Evolutionary conservation across 2,888 invertebrate genomes (phyloP), one percentile per base, ranked within the genome.

Genomic region (Apotomis turbidana): DNA sequence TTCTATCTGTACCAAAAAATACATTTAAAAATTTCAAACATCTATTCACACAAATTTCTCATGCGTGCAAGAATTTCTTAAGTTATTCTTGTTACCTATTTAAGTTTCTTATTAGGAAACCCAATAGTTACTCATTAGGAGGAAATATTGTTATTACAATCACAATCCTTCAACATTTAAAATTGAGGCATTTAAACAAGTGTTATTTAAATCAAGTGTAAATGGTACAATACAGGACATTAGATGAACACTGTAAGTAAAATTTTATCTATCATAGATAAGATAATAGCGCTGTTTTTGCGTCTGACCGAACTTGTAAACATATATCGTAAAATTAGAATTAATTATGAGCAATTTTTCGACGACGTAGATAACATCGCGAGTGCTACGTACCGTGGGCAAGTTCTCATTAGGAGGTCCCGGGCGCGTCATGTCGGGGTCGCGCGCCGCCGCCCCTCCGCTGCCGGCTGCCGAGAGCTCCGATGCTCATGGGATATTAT

Each of bases 371-470:
- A 6, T n/a, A 57, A 27, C 8, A 55, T 41, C 62, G 58, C 58
- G 57, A 49, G 44, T 8, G 27, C 54, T 64, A 78, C 89, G 85
- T 79, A 93, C 93, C 75, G 95, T 95, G 76, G 96, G 95, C 80
- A 96, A 90, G 85, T 96, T 96, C 81, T 96, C 96, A 84, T 95
- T 96, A 62, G 96, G 96, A 78, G 96, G 96, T 79, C 96, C 95
- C 72, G 96, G 93, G 52, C 94, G 90, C 76, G 93, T 93, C 94
- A 94, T 94, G 73, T 75, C 81, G 75, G 80, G 77, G 71, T 76
- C 74, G 68, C 70, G 64, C 69, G 72, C 68, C 73, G 74, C 75
- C 74, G 68, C 74, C 71, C 73, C 76, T 69, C 75, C 78, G 78
- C 6, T 52, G 63, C 59, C 54, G 51, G 61, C n/a, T 79, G 77